Evolutionary conservation across 2,113 vertebrate species (phyloP), one percentile per base, ranked within the genome.

Genomic region (Phylloscopus trochilus): DNA sequence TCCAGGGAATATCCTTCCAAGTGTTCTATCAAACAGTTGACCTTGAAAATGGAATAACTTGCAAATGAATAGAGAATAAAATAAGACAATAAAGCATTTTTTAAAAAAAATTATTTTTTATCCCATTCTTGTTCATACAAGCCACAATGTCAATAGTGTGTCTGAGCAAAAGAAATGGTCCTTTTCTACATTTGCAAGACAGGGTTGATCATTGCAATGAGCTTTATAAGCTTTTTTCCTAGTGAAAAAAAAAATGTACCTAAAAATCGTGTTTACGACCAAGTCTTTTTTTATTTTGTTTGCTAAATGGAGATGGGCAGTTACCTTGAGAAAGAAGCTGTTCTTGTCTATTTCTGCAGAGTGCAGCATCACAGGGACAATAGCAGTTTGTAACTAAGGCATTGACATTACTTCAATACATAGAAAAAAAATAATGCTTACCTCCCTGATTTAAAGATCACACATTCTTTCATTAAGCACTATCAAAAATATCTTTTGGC

Each of bases 1-100:
- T 95, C 87, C 87, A 83, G 82, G 82, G 91, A 96, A 95, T 95
- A 94, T 89, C 58, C 37, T 96, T 96, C 76, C 49, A 93, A 93
- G 77, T 87, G 28, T 64, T 79, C 52, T 84, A 89, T 92, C 73
- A 89, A 87, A 60, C 16, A 66, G 44, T 56, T 93, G 93, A 96
- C 96, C 92, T 96, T 96, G 93, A 94, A 92, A 93, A 89, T 30
- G 3, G 28, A 90, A 66, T 89, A 87, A 92, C 52, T 84, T 93
- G 83, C 66, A 93, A 82, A 94, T 79, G 30, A 81, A 90, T 35
- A 59, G 10, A 77, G 39, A 94, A 70, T 11, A 88, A 88, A 21
- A 63, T 60, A 88, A 86, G 41, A 84, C 8, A 82, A 93, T 75
- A 81, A 85, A 63, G 0, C 4, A 35, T 35, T 83, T 84, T 41